phyloP scores from a whole-genome alignment of 2,797 vertebrate genomes.

The Eurystomus glaucurus region DNA sequence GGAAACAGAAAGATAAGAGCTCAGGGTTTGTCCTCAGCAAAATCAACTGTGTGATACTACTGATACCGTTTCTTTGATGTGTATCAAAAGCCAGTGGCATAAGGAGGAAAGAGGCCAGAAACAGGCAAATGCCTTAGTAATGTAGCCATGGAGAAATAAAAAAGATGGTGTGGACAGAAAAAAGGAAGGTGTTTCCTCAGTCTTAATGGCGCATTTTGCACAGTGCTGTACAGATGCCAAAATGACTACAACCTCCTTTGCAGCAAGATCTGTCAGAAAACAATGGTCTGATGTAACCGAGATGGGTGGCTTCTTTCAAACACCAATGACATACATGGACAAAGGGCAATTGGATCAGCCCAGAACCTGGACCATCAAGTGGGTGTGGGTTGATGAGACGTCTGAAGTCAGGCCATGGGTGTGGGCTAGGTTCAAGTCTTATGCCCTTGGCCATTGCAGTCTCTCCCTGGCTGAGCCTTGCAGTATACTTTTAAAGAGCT shows the following conservation, averaged over 20 bases:
- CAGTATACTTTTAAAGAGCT: background rate
- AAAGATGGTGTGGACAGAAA: background rate
- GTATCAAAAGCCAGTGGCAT: accelerated
- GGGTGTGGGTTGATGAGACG: accelerated
- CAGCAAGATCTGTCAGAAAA: background rate
- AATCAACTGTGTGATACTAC: accelerated
- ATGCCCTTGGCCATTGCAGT: background rate
- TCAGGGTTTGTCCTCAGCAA: background rate
- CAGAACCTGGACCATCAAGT: background rate
- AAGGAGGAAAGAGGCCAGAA: background rate
- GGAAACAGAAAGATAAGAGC: background rate
- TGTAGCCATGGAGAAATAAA: background rate
- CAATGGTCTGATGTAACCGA: accelerated
- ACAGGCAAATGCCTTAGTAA: background rate
- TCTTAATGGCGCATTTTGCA: background rate
- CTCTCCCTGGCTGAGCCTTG: background rate
- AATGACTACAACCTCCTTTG: background rate
- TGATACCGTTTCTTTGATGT: accelerated
- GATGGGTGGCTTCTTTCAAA: background rate
- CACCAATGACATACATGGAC: accelerated
- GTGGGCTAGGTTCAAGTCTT: background rate
- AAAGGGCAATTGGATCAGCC: accelerated
- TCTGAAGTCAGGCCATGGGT: background rate
- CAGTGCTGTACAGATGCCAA: accelerated
- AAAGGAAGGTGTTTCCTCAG: background rate